These are phyloP conservation scores for Sciurus carolinensis DNA, from an alignment of 2,797 vertebrate genomes.

Conservation along the genomic window DNA sequence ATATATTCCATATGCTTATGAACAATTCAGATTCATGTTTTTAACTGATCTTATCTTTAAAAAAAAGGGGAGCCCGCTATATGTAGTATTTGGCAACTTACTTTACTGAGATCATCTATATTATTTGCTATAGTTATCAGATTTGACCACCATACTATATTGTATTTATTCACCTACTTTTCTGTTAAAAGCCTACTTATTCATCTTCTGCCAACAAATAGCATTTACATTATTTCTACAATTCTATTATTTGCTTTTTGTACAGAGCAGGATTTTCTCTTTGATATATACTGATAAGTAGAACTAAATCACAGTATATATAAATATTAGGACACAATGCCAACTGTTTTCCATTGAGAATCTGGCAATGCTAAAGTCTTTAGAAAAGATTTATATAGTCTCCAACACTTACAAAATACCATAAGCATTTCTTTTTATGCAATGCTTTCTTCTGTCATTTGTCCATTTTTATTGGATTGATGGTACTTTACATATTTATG, in stretches of 20 bases:
- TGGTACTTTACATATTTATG: neutral
- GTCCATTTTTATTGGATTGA: neutral
- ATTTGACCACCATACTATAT: neutral
- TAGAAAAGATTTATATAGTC: conserved; percentile 30
- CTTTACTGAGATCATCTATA: conserved; percentile 19
- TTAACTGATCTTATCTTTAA: neutral
- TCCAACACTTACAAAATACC: neutral
- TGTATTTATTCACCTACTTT: neutral
- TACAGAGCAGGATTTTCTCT: neutral
- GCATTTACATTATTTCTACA: neutral
- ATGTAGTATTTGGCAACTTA: neutral
- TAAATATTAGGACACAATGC: neutral
- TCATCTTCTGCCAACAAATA: neutral
- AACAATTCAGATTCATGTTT: neutral
- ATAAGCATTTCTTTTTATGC: conserved; percentile 5
- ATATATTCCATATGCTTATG: neutral
- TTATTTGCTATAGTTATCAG: neutral
- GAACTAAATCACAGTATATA: neutral
- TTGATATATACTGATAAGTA: neutral
- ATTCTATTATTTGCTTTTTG: conserved; percentile 2
- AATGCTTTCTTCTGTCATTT: neutral
- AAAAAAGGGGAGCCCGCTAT: neutral
- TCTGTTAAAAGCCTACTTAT: neutral
- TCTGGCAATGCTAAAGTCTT: neutral
- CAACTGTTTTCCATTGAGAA: conserved; percentile 30